phyloP scores from a whole-genome alignment of 2,797 vertebrate genomes.

The Acrossocheilus fasciatus region DNA sequence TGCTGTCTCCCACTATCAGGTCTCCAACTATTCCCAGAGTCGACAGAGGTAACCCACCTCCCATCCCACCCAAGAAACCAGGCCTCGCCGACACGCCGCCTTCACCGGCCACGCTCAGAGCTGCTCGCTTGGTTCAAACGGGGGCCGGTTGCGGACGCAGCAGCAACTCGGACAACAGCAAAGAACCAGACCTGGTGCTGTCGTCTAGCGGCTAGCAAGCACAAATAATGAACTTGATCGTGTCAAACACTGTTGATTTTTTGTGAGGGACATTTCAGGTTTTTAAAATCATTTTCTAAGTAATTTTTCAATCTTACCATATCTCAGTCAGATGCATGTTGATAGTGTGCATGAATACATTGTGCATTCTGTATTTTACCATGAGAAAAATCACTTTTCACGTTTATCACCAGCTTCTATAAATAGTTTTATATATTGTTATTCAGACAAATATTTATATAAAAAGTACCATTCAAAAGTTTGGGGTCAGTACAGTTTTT shows the following conservation, averaged over 20 bases:
- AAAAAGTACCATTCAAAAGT: not conserved
- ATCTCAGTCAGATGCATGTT: slow-evolving; percentile 32
- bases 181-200: slow-evolving; percentile 91
- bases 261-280: slow-evolving; percentile 10
- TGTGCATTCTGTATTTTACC: not conserved
- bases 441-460: slow-evolving; percentile 17
- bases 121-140: slow-evolving; percentile 81
- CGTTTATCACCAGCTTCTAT: slow-evolving; percentile 35
- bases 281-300: not conserved
- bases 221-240: not conserved
- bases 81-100: slow-evolving; percentile 89
- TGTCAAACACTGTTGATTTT: slow-evolving; percentile 41
- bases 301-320: slow-evolving; percentile 4
- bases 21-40: slow-evolving; percentile 89
- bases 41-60: slow-evolving; percentile 92
- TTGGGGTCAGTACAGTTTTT: not conserved
- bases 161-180: slow-evolving; percentile 83
- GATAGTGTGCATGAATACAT: slow-evolving; percentile 32
- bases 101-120: slow-evolving; percentile 76
- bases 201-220: slow-evolving; percentile 86
- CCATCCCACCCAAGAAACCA: slow-evolving; percentile 96
- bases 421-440: slow-evolving; percentile 29
- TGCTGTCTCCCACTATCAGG: slow-evolving; percentile 83
- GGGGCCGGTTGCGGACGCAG: slow-evolving; percentile 83
- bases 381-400: not conserved